Base-by-base conservation (phyloP, 1,140 invertebrate species). In the Pogonognathellus flavescens region DNA sequence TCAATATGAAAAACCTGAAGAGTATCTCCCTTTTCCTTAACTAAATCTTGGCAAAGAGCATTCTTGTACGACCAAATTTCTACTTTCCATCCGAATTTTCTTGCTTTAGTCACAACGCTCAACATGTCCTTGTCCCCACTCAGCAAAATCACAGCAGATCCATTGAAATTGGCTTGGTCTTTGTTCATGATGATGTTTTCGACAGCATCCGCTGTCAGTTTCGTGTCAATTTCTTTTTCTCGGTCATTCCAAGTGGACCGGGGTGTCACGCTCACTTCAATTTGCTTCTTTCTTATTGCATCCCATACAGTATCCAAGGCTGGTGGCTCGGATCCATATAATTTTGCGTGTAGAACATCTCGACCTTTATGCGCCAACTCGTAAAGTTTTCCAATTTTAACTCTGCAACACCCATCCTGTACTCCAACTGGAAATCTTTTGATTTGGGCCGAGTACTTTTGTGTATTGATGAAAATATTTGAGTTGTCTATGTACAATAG, bases 401-500 rank as follows among this genome's bases (percentile, higher is more conserved):
- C 80, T 25, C 85, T 49, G 25, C 72, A 80, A 20, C 83, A 22
- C 6, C 22, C 55, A 25, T 88, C 87, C 18, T 72, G 81, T 1
- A 88, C 76, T 31, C 50, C 72, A 14, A 18, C 13, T 18, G 50
- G 62, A 41, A 84, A 88, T 7, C 76, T 80, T 49, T 86, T 82
- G 8, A 76, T 25, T 8, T 76, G 57, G 5, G 70, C 87, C 0
- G 85, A 82, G 31, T 84, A 31, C 57, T 86, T 31, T 80, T 86
- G 76, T 16, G 83, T 82, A 31, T 86, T 88, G 20, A 86, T 86
- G 59, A 86, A 88, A 50, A 88, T 84, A 31, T 88, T 88, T 0
- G 87, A 88, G 59, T 88, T 88, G 81, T 88, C 85, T 53, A 88
- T 88, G 81, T 86, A 86, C 10, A 88, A 31, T 5, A 88, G 59